Base-by-base conservation (phyloP, 2,797 vertebrate genomes). In the Cossypha niveicapilla region DNA sequence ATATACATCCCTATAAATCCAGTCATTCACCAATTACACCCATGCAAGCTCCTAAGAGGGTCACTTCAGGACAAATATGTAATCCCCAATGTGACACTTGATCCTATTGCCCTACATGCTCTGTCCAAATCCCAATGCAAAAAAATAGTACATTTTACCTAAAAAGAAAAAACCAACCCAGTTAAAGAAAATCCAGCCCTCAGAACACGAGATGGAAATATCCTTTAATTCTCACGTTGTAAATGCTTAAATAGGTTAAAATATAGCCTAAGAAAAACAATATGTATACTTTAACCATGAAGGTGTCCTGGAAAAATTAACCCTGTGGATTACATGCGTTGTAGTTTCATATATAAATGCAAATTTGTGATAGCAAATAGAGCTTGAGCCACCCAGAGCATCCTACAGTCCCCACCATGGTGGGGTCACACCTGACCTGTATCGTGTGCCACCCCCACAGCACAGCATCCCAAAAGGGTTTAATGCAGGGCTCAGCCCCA, bases 21-120 rank as follows among this genome's bases (percentile, higher is more conserved):
- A 68, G 74, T 35, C 86, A 93, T 87, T 94, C 95, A 95, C 73
- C 96, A 96, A 58, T 90, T 88, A 85, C 92, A 89, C 82, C 90
- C 89, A 16, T 22, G 86, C 79, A 57, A 88, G 88, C 90, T 81
- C 68, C 87, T 96, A 88, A 97, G 77, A 96, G 91, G 96, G 90
- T 97, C 95, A 96, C 37, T 47, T 17, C 48, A 30, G 96, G 93
- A 93, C 80, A 95, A 86, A 77, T 25, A 57, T 53, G 86, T 96
- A 97, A 97, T 95, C 95, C 63, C 63, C 88, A 90, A 60, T 88
- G 84, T 96, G 95, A 94, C 91, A 89, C 94, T 94, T 95, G 93
- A 96, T 95, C 93, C 94, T 86, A 90, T 93, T 86, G 61, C 86
- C 90, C 93, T 88, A 92, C 77, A 63, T 91, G 90, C 88, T 77